Base-by-base conservation (phyloP, 2,797 vertebrate genomes). In the Austrolebias charrua region DNA sequence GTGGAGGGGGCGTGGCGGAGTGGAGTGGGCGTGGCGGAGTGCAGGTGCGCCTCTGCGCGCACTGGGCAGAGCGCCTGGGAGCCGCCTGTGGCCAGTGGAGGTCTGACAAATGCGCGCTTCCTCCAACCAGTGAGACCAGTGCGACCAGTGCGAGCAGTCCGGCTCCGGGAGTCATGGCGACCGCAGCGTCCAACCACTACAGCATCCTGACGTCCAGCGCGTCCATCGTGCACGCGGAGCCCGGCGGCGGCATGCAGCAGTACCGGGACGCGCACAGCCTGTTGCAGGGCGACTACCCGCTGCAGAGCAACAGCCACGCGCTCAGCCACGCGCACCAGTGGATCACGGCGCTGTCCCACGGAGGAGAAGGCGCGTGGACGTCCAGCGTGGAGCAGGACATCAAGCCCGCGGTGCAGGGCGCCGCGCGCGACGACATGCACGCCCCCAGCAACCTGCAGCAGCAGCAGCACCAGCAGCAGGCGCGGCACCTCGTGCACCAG, bases 281-380 rank as follows among this genome's bases (percentile, higher is more conserved):
- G 94, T 94, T 97, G 93, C 96, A 96, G 90, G 92, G 94, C 86
- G 96, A 98, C 90, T 98, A 96, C 90, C 90, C 93, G 88, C 93
- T 97, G 91, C 95, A 96, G 94, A 95, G 94, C 92, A 97, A 95
- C 92, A 94, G 94, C 90, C 95, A 98, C 92, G 95, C 95, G 88
- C 95, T 96, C 84, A 96, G 95, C 94, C 95, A 98, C 93, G 96
- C 96, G 81, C 96, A 98, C 92, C 96, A 98, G 94, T 98, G 96
- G 96, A 95, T 98, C 92, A 92, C 95, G 71, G 95, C 96, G 84
- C 93, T 96, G 92, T 96, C 96, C 91, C 96, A 98, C 92, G 96
- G 95, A 87, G 96, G 96, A 86, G 93, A 87, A 63, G 92, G 92
- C 62, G 94, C 95, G 71, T 97, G 95, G 96, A 93, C 95, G 85